phyloP scores from a whole-genome alignment of 2,888 invertebrate genomes.

The Axea sp. region DNA sequence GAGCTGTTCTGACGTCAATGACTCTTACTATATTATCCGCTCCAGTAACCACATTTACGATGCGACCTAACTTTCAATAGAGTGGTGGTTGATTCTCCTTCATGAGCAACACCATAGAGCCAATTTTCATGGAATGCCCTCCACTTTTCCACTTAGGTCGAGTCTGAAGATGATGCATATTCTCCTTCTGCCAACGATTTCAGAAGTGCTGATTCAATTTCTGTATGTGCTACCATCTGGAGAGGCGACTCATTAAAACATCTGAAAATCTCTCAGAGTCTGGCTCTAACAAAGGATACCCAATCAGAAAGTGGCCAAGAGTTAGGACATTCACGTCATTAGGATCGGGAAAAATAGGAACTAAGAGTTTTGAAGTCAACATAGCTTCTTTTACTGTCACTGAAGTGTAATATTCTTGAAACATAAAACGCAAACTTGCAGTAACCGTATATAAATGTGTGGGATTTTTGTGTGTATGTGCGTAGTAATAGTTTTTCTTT shows the following conservation, averaged over 20 bases:
- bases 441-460: constrained; percentile 24
- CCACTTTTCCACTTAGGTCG: constrained; percentile 1
- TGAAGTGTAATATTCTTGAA: constrained; percentile 63
- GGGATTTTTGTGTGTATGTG: too few relatives aligned
- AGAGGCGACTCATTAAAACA: neutral
- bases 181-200: constrained; percentile 12
- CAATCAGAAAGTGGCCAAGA: neutral
- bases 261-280: neutral
- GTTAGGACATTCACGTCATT: constrained; percentile 30
- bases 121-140: neutral
- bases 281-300: neutral
- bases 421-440: constrained; percentile 23
- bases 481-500: too few relatives aligned
- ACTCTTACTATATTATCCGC: neutral
- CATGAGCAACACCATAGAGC: neutral
- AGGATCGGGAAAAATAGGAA: constrained; percentile 51
- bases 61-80: neutral
- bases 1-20: neutral
- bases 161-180: constrained; percentile 9
- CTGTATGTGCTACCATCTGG: constrained; percentile 9
- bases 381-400: constrained; percentile 61
- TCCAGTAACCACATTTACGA: neutral
- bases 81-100: neutral
- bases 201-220: constrained; percentile 10
- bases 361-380: constrained; percentile 60